Conservation (phyloP, 2,113 vertebrate genomes). For the Chionomys nivalis region DNA sequence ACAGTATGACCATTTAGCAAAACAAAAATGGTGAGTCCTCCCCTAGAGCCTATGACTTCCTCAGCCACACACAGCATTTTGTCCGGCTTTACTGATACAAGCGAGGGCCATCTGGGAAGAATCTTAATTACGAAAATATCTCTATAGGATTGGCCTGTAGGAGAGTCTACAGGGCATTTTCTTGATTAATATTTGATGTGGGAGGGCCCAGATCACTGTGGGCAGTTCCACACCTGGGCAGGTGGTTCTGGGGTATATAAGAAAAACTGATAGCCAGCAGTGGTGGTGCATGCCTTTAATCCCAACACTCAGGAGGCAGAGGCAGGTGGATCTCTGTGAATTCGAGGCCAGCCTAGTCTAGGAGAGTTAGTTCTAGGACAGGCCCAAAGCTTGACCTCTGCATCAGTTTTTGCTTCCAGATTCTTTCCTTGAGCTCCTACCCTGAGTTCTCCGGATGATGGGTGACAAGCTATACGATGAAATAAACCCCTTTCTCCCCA, state of each 20-base stretch:
- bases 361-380: too few species aligned
- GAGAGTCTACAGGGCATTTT: neutral
- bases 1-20: neutral
- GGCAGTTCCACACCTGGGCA: neutral
- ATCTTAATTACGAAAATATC: neutral
- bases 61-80: neutral
- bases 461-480: neutral
- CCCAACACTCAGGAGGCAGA: too few species aligned
- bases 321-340: too few species aligned
- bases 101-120: neutral
- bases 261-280: neutral
- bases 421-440: neutral
- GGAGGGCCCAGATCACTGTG: neutral
- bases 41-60: too few species aligned
- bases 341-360: too few species aligned
- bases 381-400: neutral
- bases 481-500: neutral
- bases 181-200: neutral
- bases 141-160: neutral
- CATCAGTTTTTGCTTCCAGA: neutral
- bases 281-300: too few species aligned
- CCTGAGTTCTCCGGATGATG: neutral
- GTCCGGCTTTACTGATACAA: neutral
- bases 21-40: neutral
- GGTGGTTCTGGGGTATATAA: neutral